Evolutionary conservation across 2,113 vertebrate species (phyloP), one percentile per base, ranked within the genome.

Genomic region (Micromys minutus): DNA sequence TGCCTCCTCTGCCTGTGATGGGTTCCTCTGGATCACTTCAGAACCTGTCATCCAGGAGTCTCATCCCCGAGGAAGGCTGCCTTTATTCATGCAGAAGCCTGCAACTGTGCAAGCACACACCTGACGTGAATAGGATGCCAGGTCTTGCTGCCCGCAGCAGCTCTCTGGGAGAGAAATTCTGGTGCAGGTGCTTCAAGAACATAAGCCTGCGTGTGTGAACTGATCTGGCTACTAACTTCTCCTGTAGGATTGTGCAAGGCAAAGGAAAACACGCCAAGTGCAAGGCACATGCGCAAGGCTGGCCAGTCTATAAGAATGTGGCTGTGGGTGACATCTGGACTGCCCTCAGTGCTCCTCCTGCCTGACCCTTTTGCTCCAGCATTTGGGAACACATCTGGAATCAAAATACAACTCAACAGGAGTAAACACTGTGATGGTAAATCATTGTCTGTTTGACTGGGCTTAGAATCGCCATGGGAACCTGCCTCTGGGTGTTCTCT

Each of bases 71-170:
- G 57, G 39, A 61, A 84, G 24, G 57, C 24, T 24, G 11, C 22
- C 57, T n/a, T 83, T 59, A 42, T 39, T 83, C 80, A 29, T 9
- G 55, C 52, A 83, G n/a, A n/a, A 59, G 55, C 15, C 57, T 4
- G 22, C 12, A 45, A 9, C 36, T 59, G 24, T 29, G 24, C 57
- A 19, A 11, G n/a, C 24, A 63, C 77, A 39, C 6, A 45, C n/a
- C 52, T 5, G 11, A 15, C 31, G 4, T 22, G 81, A 15, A 0
- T 0, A 8, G 17, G n/a, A 6, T 36, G 13, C 6, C 1, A 36
- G 31, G 39, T 21, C 22, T 19, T 13, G 26, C 69, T 80, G 22
- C 26, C 63, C 13, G 0, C 0, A 16, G 80, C 91, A 31, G 57
- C 76, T 42, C 42, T 77, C 45, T 3, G 17, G 1, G 39, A 85